These are phyloP conservation scores for Indicator indicator DNA, from an alignment of 2,113 vertebrate species.

Conservation along the genomic window DNA sequence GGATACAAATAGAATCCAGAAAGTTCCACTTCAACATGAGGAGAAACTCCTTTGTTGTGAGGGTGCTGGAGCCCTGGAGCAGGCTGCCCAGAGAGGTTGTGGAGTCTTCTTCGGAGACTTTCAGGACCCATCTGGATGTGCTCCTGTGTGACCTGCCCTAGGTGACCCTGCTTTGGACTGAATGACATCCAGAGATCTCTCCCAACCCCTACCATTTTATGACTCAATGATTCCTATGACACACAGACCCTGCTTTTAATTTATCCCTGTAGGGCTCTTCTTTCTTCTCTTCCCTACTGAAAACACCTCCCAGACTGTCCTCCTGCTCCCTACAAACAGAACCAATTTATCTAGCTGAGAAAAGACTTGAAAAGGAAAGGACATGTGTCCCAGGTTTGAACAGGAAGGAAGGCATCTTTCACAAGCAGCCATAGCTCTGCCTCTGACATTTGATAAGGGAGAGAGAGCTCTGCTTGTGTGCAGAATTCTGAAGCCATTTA, in stretches of 20 bases:
- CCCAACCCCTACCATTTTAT: too few species aligned
- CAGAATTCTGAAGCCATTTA: constrained; percentile 49
- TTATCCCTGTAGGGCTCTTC: not conserved
- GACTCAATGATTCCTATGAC: not conserved
- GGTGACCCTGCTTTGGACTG: too few species aligned
- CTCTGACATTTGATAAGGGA: constrained; percentile 40
- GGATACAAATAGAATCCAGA: too few species aligned
- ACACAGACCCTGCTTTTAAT: not conserved
- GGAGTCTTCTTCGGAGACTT: too few species aligned
- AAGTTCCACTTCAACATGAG: too few species aligned
- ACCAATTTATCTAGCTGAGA: not conserved
- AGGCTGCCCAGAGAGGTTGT: too few species aligned
- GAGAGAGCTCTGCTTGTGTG: constrained; percentile 22
- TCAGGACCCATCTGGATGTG: too few species aligned
- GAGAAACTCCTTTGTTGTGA: too few species aligned
- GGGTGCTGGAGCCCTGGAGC: too few species aligned
- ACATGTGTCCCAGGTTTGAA: not conserved
- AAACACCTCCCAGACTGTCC: not conserved
- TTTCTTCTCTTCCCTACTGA: not conserved
- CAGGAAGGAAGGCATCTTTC: constrained; percentile 23
- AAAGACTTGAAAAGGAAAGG: not conserved
- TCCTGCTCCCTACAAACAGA: not conserved
- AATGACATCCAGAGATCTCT: too few species aligned
- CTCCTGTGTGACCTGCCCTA: too few species aligned
- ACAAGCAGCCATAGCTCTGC: not conserved